phyloP scores from a whole-genome alignment of 2,888 invertebrate genomes.

The Punctoribates punctum region DNA sequence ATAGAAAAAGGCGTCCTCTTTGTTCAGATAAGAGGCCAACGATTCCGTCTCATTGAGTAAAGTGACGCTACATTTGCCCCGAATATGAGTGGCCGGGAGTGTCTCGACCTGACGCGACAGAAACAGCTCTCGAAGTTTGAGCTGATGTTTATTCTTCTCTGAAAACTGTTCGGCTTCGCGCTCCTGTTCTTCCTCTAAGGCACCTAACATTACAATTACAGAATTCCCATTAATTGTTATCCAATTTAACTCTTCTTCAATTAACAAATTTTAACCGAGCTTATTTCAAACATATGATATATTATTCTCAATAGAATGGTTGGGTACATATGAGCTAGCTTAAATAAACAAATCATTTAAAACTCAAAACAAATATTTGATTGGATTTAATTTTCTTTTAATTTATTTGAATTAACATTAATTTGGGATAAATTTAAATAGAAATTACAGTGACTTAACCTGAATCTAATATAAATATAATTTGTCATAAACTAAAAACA shows the following conservation, averaged over 20 bases:
- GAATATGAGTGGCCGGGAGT: slow-evolving; percentile 95
- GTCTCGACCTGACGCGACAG: slow-evolving; percentile 92
- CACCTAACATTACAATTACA: slow-evolving; percentile 56
- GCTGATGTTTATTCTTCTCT: slow-evolving; percentile 85
- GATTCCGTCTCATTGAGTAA: slow-evolving; percentile 98
- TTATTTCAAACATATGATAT: too few relatives aligned
- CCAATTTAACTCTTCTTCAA: neutral
- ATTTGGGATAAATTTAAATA: too few relatives aligned
- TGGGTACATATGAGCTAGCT: too few relatives aligned
- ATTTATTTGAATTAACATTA: too few relatives aligned
- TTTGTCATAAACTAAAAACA: too few relatives aligned
- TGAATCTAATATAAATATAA: too few relatives aligned
- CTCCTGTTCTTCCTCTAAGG: slow-evolving; percentile 67
- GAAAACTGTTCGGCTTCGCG: slow-evolving; percentile 61
- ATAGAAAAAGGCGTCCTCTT: slow-evolving; percentile 99
- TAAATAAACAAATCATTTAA: too few relatives aligned
- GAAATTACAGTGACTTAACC: too few relatives aligned
- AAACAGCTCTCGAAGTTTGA: slow-evolving; percentile 96
- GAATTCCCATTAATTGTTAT: neutral
- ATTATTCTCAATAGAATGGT: too few relatives aligned
- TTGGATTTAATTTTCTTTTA: too few relatives aligned
- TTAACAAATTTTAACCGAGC: neutral
- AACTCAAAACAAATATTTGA: too few relatives aligned
- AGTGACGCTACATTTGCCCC: slow-evolving; percentile 98
- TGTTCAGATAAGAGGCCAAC: slow-evolving; percentile 89